phyloP scores from a whole-genome alignment of 1,140 invertebrate species.

The Odontomachus brunneus region DNA sequence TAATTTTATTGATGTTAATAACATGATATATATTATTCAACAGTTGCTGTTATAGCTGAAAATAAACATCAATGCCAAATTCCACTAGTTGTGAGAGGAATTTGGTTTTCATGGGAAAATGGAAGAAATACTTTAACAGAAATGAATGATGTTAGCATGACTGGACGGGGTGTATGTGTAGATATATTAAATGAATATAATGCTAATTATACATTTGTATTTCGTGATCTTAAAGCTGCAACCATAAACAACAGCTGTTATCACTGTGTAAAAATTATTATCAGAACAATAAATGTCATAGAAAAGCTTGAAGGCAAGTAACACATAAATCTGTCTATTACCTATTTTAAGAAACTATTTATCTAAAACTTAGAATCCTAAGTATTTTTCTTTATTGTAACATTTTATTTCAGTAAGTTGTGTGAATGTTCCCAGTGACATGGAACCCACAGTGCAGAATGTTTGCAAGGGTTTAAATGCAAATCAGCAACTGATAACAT shows the following conservation, averaged over 20 bases:
- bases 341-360: background rate
- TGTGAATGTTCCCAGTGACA: constrained; percentile 88
- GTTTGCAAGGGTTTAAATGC: constrained; percentile 91
- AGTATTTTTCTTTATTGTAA: constrained; percentile 43
- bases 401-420: constrained; percentile 88
- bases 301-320: constrained; percentile 93
- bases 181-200: constrained; percentile 90
- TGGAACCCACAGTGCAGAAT: constrained; percentile 90
- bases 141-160: constrained; percentile 92
- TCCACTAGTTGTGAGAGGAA: constrained; percentile 91
- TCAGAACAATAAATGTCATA: constrained; percentile 95
- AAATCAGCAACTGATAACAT: constrained; percentile 93
- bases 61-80: constrained; percentile 84
- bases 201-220: constrained; percentile 95
- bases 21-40: background rate
- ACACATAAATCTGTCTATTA: background rate
- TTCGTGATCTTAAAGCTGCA: constrained; percentile 82
- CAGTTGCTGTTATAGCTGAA: constrained; percentile 22
- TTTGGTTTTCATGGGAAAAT: constrained; percentile 97
- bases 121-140: constrained; percentile 93
- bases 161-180: constrained; percentile 90
- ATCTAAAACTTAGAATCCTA: background rate
- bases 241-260: constrained; percentile 90
- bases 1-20: background rate
- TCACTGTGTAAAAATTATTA: constrained; percentile 93